These are phyloP conservation scores for Zaprionus inermis DNA, from an alignment of 1,140 invertebrate genomes.

Conservation along the genomic window DNA sequence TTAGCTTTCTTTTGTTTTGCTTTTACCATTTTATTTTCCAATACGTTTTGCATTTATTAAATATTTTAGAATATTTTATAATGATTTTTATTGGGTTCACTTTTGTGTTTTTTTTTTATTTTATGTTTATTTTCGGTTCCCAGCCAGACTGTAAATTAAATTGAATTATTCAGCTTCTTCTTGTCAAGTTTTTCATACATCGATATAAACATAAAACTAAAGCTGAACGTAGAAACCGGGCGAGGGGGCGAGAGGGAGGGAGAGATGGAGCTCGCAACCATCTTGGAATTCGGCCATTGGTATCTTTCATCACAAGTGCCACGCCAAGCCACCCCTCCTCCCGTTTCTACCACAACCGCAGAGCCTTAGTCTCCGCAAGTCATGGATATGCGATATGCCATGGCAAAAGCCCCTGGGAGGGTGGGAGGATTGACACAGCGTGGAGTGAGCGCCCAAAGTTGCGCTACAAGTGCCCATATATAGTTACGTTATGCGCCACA, in stretches of 20 bases:
- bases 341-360: background rate
- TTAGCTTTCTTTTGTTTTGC: too few species aligned
- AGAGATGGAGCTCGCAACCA: background rate
- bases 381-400: conserved; percentile 21
- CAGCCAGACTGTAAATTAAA: background rate
- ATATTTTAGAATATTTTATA: background rate
- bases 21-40: too few species aligned
- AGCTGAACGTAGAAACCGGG: conserved; percentile 17
- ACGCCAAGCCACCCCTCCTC: background rate
- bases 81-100: too few species aligned
- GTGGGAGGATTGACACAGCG: background rate
- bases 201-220: conserved; percentile 9
- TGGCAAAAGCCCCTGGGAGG: background rate
- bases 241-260: background rate
- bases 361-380: background rate
- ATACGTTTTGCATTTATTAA: too few species aligned
- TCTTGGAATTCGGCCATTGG: conserved; percentile 5
- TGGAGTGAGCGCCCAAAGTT: conserved; percentile 6
- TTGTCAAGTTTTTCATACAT: conserved; percentile 7
- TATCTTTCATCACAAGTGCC: conserved; percentile 25
- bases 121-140: background rate
- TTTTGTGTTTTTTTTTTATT: background rate
- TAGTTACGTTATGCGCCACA: conserved; percentile 67
- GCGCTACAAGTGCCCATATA: conserved; percentile 63
- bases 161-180: background rate